Percentiles rank a stretch among this genome's conserved stretches.
phyloP scores from a whole-genome alignment of 2,888 invertebrate species.

The Notodonta ziczac region DNA sequence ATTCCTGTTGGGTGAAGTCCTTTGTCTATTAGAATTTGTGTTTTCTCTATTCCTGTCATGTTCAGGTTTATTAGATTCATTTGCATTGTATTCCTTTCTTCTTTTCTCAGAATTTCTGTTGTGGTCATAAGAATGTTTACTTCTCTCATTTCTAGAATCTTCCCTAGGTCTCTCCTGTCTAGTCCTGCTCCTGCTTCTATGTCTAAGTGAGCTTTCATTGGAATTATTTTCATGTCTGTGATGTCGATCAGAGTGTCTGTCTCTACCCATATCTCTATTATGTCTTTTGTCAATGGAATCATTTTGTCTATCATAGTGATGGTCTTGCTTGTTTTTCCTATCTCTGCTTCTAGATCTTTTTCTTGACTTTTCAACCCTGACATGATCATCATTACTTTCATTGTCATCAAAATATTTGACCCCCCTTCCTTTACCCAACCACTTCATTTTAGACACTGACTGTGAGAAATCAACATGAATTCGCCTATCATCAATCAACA shows the following conservation, averaged over 20 bases:
- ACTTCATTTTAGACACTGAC: constrained; percentile 97
- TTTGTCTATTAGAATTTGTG: constrained; percentile 20
- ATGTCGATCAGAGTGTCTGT: constrained; percentile 30
- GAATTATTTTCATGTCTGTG: constrained; percentile 17
- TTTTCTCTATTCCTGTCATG: constrained; percentile 18
- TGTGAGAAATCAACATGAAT: constrained; percentile 99
- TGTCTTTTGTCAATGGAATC: constrained; percentile 49
- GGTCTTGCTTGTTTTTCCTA: constrained; percentile 35
- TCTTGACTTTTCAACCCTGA: constrained; percentile 37
- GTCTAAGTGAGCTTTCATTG: constrained; percentile 61
- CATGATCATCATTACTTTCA: constrained; percentile 39
- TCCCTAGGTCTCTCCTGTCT: constrained; percentile 29
- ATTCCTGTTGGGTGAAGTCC: constrained; percentile 21
- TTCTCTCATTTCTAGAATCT: constrained; percentile 17
- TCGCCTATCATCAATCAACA: constrained; percentile 98
- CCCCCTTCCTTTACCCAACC: constrained; percentile 95
- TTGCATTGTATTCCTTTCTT: constrained; percentile 14
- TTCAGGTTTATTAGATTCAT: constrained; percentile 15
- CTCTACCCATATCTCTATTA: constrained; percentile 41
- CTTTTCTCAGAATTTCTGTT: constrained; percentile 24
- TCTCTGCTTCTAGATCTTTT: constrained; percentile 37
- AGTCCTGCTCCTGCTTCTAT: constrained; percentile 51
- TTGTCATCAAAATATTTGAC: constrained; percentile 84
- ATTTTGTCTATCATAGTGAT: constrained; percentile 34
- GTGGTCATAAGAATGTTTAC: constrained; percentile 16